Evolutionary conservation across 2,888 invertebrate species (phyloP).

Genomic region (Dromius quadrimaculatus): DNA sequence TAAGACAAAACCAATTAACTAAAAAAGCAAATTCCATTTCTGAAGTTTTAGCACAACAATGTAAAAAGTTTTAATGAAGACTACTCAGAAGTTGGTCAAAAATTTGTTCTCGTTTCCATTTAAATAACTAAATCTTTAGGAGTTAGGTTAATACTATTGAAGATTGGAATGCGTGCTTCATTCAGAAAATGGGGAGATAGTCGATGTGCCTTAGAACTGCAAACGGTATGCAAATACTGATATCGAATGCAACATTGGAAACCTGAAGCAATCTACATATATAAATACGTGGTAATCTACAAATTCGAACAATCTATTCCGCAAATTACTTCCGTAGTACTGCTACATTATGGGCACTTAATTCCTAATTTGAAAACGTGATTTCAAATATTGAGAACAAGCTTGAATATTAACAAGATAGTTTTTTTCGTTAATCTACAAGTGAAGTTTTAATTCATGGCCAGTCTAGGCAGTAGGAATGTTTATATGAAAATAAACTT

Average conservation of each 20-base stretch:
- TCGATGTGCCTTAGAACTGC: not conserved
- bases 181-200: not conserved
- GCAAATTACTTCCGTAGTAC: too few relatives aligned
- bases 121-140: conserved; percentile 15
- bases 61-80: conserved; percentile 41
- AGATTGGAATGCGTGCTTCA: conserved; percentile 1
- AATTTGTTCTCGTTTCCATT: conserved; percentile 18
- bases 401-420: too few relatives aligned
- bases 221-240: not conserved
- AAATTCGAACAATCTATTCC: too few relatives aligned
- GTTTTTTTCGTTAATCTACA: too few relatives aligned
- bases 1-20: conserved; percentile 1
- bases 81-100: conserved; percentile 3
- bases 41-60: not conserved
- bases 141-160: not conserved
- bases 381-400: too few relatives aligned
- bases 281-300: too few relatives aligned
- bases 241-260: not conserved
- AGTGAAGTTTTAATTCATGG: too few relatives aligned
- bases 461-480: too few relatives aligned
- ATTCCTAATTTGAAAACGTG: too few relatives aligned
- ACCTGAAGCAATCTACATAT: not conserved
- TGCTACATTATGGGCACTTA: too few relatives aligned
- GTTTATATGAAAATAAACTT: too few relatives aligned
- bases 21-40: conserved; percentile 28